These are phyloP conservation scores for Papilio helenus DNA, from an alignment of 1,140 invertebrate genomes.

Conservation along the genomic window DNA sequence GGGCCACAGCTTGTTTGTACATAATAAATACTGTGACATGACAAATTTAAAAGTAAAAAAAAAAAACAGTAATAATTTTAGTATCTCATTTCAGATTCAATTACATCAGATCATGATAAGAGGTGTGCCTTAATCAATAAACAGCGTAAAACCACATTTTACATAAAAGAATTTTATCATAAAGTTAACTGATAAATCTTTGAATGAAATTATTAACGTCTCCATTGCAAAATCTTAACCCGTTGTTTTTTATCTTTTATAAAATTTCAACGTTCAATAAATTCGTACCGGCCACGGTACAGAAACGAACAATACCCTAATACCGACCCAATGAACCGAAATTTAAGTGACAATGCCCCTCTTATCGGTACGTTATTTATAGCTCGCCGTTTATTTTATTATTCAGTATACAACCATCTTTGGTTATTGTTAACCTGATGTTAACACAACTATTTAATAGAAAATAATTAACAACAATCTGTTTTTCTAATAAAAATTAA, in stretches of 20 bases:
- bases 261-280: conserved; percentile 30
- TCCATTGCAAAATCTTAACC: conserved; percentile 6
- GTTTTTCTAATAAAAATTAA: no score
- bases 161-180: conserved; percentile 1
- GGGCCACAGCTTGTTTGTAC: no score
- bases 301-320: conserved; percentile 34
- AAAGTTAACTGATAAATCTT: conserved; percentile 29
- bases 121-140: conserved; percentile 18
- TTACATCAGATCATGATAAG: background rate
- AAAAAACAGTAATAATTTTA: background rate
- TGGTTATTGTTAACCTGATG: background rate
- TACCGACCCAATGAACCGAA: conserved; percentile 38
- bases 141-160: background rate
- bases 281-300: conserved; percentile 16
- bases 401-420: background rate
- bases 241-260: conserved; percentile 18
- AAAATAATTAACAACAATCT: no score
- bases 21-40: background rate
- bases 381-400: conserved; percentile 17
- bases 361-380: conserved; percentile 24
- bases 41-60: background rate
- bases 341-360: conserved; percentile 34
- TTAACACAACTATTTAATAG: background rate
- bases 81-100: background rate
- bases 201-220: conserved; percentile 33